Base-by-base conservation (phyloP, 1,140 invertebrate genomes). In the Mycetomoellerius zeteki region DNA sequence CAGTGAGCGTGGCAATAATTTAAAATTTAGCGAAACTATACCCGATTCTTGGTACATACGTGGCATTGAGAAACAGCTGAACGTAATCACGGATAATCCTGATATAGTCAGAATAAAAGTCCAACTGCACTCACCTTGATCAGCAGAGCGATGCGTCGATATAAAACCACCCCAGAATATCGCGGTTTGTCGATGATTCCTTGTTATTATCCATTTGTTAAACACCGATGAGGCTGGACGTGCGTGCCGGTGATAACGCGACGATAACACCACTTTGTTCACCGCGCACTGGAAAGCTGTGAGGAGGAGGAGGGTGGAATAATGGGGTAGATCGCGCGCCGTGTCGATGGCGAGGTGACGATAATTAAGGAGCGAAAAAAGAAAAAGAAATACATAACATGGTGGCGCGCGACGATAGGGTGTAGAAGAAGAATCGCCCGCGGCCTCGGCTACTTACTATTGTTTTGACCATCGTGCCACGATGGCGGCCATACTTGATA, bases 401-500 rank as follows among this genome's bases (percentile, higher is more conserved):
- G 67, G 82, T 24, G 47, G 71, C 64, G 56, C 50, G 56, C 27
- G 73, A 71, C 56, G 81, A 73, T 56, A 54, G 16, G 43, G 58
- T 67, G n/a, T 76, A 72, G 58, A 82, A 87, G 52, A 82, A 75
- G 58, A 69, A 77, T 62, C 52, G 89, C 73, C 84, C 82, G 82
- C 86, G 73, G 89, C 33, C 62, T 24, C 89, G 88, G 89, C 92
- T 95, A 95, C 95, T 95, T 95, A 95, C 95, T 93, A 93, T 93
- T 95, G 94, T 95, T 95, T 95, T 95, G 93, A 93, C 95, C 94
- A 94, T 95, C 95, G 93, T 94, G 93, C 94, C 94, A 95, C 95
- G 94, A 95, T 95, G 95, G 94, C 95, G 94, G 95, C 94, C 94
- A 95, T 95, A 95, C 95, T 95, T 94, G 94, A 95, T 95, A 95